Percentiles rank a stretch among this genome's conserved stretches.
Evolutionary conservation across 2,113 vertebrate genomes (phyloP).

Genomic region (Hyperopisus bebe): DNA sequence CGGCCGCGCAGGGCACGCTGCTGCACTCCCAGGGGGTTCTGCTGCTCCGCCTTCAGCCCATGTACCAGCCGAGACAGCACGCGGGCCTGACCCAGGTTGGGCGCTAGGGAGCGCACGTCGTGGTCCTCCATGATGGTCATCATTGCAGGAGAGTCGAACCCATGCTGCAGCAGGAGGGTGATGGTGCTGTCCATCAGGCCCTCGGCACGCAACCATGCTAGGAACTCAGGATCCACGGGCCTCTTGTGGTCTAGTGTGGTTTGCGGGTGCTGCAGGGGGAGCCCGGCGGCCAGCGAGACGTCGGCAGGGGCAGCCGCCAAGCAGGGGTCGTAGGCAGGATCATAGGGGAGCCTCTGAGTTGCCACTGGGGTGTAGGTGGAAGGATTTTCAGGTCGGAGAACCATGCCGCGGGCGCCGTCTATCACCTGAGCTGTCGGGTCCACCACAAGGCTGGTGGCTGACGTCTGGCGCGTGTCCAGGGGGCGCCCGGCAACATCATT

Average conservation of each 20-base stretch:
- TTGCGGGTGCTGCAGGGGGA: constrained; percentile 49
- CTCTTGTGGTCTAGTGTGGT: constrained; percentile 56
- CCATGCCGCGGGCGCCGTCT: constrained; percentile 49
- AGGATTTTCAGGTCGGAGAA: constrained; percentile 19
- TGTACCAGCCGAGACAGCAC: constrained; percentile 74
- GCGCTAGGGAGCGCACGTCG: constrained; percentile 78
- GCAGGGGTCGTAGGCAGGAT: constrained; percentile 65
- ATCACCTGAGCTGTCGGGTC: constrained; percentile 58
- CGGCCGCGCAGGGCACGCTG: constrained; percentile 54
- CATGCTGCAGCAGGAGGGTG: constrained; percentile 76
- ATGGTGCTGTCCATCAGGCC: constrained; percentile 81
- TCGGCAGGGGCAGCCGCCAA: constrained; percentile 47
- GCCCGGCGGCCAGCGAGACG: constrained; percentile 29
- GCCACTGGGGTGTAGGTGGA: constrained; percentile 46
- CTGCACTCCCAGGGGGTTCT: constrained; percentile 32
- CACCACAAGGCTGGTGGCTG: constrained; percentile 71
- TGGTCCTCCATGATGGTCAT: constrained; percentile 88
- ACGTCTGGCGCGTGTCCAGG: constrained; percentile 57
- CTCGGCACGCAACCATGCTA: constrained; percentile 71
- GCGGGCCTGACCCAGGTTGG: constrained; percentile 84
- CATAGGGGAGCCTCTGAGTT: constrained; percentile 64
- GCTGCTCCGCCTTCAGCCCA: constrained; percentile 53
- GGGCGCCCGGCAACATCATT: constrained; percentile 50
- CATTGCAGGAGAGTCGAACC: constrained; percentile 75
- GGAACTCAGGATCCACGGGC: constrained; percentile 63